Evolutionary conservation across 2,113 vertebrate genomes (phyloP), one percentile per base, ranked within the genome.

Genomic region (Eidolon helvum): DNA sequence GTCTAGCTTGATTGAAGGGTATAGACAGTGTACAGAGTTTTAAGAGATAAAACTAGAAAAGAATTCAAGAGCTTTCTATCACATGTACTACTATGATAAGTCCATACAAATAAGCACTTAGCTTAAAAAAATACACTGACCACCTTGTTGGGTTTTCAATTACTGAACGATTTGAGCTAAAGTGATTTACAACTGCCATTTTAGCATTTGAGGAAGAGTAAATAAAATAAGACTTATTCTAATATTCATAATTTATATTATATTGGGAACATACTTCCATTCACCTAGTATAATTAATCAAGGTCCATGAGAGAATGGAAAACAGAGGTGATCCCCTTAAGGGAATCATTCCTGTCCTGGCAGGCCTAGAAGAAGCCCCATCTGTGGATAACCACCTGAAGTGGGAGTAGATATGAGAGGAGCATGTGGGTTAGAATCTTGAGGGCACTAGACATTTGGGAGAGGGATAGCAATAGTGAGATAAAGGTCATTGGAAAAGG

Each of bases 341-440:
- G 18, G n/a, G 40, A 48, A 61, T n/a, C 5, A 24, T 18, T 82
- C 21, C 9, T 2, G 1, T 72, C 10, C 19, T 57, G 7, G 14
- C 0, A 82, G 55, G 28, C 19, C 30, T 91, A 30, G 5, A 33
- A 35, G 63, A 61, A 90, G 8, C 28, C 48, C 19, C 12, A 12
- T 71, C n/a, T 53, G 30, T n/a, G 5, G 18, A 0, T 14, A 19
- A 24, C 1, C 5, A 30, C 6, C 6, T 35, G 35, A 22, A n/a
- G 4, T 45, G 0, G 5, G 10, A 40, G 2, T 75, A 1, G 35
- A 26, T 8, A 2, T 10, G 38, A 7, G 21, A 80, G 8, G 7
- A 16, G 1, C 4, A n/a, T 19, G 21, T 2, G 38, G 19, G 10
- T 15, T 61, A 11, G 12, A 48, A 21, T 0, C 2, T 7, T 7